Evolutionary conservation across 2,888 invertebrate species (phyloP).

Genomic region (Dolichomitus sp.): DNA sequence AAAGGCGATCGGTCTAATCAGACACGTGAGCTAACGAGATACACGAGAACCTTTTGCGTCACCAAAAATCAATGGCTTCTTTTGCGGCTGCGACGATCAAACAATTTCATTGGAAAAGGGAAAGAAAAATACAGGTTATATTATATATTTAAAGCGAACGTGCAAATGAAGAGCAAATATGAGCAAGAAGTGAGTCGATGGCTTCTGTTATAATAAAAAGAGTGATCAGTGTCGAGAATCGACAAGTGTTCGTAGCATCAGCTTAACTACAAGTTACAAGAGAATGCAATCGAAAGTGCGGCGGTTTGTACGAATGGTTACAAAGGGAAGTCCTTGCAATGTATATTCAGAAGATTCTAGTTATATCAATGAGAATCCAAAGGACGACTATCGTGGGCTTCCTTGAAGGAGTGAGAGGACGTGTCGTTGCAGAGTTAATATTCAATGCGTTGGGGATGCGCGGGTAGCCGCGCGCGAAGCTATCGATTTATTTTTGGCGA

Average conservation of each 20-base stretch:
- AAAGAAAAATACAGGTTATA: background rate
- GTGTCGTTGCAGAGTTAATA: constrained; percentile 19
- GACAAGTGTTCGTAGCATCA: background rate
- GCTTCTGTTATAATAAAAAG: background rate
- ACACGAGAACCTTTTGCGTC: constrained; percentile 65
- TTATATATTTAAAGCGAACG: background rate
- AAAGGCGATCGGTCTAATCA: constrained; percentile 77
- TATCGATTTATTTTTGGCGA: constrained; percentile 79
- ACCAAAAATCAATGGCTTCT: constrained; percentile 48
- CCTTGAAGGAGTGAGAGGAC: constrained; percentile 53
- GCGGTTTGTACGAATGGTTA: constrained; percentile 36
- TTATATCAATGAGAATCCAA: constrained; percentile 44
- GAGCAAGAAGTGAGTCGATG: background rate
- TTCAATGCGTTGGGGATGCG: constrained; percentile 32
- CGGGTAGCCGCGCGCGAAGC: constrained; percentile 49
- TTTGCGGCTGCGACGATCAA: constrained; percentile 4
- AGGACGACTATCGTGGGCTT: constrained; percentile 30
- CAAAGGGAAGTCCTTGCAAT: constrained; percentile 33
- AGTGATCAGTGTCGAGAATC: background rate
- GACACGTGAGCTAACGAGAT: constrained; percentile 71
- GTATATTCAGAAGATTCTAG: constrained; percentile 43
- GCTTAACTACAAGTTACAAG: background rate
- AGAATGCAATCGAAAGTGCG: background rate
- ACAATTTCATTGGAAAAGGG: background rate
- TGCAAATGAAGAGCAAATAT: background rate